Evolutionary conservation across 2,888 invertebrate species (phyloP).

Genomic region (Xylocampa areola): DNA sequence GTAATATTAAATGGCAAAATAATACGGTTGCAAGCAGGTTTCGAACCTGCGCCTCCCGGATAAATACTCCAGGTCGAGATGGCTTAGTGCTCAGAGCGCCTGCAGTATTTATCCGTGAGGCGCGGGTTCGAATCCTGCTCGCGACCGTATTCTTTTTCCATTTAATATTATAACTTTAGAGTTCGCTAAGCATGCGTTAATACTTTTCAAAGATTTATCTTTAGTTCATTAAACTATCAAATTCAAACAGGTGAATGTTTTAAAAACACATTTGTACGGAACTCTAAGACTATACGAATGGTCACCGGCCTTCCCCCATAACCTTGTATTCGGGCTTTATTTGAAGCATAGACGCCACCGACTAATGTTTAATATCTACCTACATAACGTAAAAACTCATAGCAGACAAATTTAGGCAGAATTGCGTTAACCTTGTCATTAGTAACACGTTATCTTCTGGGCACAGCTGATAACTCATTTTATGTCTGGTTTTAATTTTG

Average conservation of each 20-base stretch:
- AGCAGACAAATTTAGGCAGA: conserved; percentile 47
- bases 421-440: conserved; percentile 52
- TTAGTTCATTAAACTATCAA: too few species aligned
- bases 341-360: conserved; percentile 41
- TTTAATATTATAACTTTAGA: too few species aligned
- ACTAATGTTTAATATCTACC: conserved; percentile 49
- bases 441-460: conserved; percentile 52
- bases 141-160: too few species aligned
- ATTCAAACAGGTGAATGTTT: background rate
- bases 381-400: conserved; percentile 48
- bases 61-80: too few species aligned
- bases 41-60: too few species aligned
- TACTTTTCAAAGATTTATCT: too few species aligned
- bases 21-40: too few species aligned
- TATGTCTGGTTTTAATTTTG: conserved; percentile 38
- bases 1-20: too few species aligned
- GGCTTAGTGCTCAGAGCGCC: too few species aligned
- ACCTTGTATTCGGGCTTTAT: conserved; percentile 58
- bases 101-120: too few species aligned
- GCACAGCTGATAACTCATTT: conserved; percentile 48
- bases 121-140: too few species aligned
- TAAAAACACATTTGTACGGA: conserved; percentile 9
- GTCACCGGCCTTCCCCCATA: conserved; percentile 53
- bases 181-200: too few species aligned
- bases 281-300: conserved; percentile 44